Conservation (phyloP, 2,797 vertebrate species). For the Perodicticus potto region DNA sequence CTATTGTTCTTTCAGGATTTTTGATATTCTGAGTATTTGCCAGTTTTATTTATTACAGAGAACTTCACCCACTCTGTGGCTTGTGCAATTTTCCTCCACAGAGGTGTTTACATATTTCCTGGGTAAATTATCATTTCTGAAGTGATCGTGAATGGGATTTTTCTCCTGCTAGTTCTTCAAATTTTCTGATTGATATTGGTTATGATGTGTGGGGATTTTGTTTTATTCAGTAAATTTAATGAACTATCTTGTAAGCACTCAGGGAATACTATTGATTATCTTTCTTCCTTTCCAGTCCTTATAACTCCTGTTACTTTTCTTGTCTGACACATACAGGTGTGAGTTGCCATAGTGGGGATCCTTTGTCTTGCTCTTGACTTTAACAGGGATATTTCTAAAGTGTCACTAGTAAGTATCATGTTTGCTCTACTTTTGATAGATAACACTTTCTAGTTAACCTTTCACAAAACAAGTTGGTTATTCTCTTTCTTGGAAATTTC, state of each 20-base stretch:
- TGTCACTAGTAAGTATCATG: background rate
- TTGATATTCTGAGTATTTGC: background rate
- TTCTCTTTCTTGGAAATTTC: background rate
- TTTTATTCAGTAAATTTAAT: background rate
- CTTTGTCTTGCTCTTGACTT: background rate
- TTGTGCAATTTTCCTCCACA: background rate
- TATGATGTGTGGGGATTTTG: background rate
- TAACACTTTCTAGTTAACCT: background rate
- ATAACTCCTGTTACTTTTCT: background rate
- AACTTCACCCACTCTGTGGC: background rate
- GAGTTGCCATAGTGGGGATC: too few relatives aligned
- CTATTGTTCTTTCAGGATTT: background rate
- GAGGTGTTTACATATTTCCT: background rate
- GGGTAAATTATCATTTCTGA: background rate
- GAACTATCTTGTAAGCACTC: background rate
- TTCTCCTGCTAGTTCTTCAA: background rate
- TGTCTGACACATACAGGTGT: background rate
- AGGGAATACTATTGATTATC: background rate
- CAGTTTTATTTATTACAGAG: slow-evolving; percentile 15
- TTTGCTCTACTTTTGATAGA: background rate
- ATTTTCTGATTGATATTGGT: background rate
- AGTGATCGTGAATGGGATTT: background rate
- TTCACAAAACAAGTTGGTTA: background rate
- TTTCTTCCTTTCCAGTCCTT: background rate
- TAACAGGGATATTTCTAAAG: background rate